Percentiles rank a stretch among this genome's conserved stretches.
phyloP scores from a whole-genome alignment of 2,888 invertebrate genomes.

The Muschampia plurimacula region DNA sequence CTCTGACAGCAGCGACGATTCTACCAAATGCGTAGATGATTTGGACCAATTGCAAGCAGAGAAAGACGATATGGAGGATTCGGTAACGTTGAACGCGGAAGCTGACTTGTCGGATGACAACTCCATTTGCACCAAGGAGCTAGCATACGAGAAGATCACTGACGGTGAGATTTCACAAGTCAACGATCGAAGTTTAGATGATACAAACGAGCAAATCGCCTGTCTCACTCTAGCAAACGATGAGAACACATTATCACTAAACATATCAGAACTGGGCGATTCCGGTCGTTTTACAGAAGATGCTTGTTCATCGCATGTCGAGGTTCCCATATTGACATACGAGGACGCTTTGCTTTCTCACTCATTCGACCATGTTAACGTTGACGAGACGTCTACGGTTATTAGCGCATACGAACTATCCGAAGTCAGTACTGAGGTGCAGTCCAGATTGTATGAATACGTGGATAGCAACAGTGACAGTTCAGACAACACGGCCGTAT shows the following conservation, averaged over 20 bases:
- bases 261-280: slow-evolving; percentile 71
- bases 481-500: slow-evolving; percentile 73
- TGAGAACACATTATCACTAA: slow-evolving; percentile 64
- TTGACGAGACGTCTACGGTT: slow-evolving; percentile 57
- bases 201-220: slow-evolving; percentile 19
- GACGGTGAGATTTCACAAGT: slow-evolving; percentile 40
- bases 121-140: slow-evolving; percentile 61
- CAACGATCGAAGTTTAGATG: slow-evolving; percentile 49
- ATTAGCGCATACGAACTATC: slow-evolving; percentile 44
- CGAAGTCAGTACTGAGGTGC: slow-evolving; percentile 47
- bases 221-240: slow-evolving; percentile 54
- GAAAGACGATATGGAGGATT: slow-evolving; percentile 60
- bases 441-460: slow-evolving; percentile 64
- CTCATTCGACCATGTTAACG: slow-evolving; percentile 67
- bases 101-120: slow-evolving; percentile 74
- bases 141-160: slow-evolving; percentile 22
- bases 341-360: slow-evolving; percentile 76
- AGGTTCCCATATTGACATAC: slow-evolving; percentile 58
- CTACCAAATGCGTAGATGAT: slow-evolving; percentile 78
- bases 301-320: slow-evolving; percentile 69
- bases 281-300: slow-evolving; percentile 79
- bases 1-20: slow-evolving; percentile 77
- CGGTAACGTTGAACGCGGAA: slow-evolving; percentile 74
- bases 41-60: slow-evolving; percentile 68
- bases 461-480: slow-evolving; percentile 73